These are phyloP conservation scores for Dromiciops gliroides DNA, from an alignment of 2,113 vertebrate genomes.

Conservation along the genomic window DNA sequence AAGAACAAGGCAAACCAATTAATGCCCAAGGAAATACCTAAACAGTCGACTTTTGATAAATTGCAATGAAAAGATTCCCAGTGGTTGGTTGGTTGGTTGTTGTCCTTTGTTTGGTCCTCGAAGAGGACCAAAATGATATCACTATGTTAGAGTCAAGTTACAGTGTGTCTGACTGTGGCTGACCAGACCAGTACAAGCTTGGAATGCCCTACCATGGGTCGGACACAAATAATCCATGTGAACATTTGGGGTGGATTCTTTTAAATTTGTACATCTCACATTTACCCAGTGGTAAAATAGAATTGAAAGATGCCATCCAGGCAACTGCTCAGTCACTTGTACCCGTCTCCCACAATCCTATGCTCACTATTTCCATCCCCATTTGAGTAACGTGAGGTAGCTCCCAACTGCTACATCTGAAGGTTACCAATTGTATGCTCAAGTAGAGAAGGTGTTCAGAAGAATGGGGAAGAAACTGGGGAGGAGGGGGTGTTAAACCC, in stretches of 20 bases:
- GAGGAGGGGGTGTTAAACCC: too few relatives aligned
- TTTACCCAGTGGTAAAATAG: background rate
- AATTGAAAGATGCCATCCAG: background rate
- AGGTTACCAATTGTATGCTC: background rate
- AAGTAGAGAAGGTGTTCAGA: background rate
- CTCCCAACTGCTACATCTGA: background rate
- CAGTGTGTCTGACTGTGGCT: too few relatives aligned
- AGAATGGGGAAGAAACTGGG: background rate
- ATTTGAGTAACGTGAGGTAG: background rate
- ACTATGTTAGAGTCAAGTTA: too few relatives aligned
- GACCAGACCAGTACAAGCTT: too few relatives aligned
- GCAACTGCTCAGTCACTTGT: too few relatives aligned
- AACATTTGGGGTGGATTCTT: too few relatives aligned
- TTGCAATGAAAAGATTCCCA: background rate
- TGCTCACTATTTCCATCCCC: background rate
- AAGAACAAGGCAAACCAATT: background rate
- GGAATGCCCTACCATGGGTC: too few relatives aligned
- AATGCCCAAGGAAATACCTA: background rate
- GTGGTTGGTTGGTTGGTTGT: background rate
- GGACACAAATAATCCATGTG: too few relatives aligned
- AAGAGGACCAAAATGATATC: too few relatives aligned
- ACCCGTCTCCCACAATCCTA: background rate
- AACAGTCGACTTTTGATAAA: background rate
- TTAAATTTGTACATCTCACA: too few relatives aligned
- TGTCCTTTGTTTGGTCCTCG: too few relatives aligned